Percentiles rank a stretch among this genome's conserved stretches.
phyloP scores from a whole-genome alignment of 2,113 vertebrate species.

The Cyprinus carpio region DNA sequence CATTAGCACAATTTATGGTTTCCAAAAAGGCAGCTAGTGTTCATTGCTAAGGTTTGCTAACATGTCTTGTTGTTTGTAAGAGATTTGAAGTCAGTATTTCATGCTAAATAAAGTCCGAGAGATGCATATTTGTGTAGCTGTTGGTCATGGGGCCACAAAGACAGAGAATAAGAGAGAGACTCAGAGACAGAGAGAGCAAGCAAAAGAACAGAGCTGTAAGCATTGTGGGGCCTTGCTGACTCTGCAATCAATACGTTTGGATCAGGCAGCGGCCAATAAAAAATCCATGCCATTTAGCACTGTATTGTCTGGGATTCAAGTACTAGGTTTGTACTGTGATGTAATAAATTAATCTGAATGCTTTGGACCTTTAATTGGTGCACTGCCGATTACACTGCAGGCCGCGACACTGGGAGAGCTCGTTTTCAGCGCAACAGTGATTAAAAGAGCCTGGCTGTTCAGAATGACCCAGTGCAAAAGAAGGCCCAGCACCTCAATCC shows the following conservation, averaged over 20 bases:
- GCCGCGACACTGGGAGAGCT: slow-evolving; percentile 9
- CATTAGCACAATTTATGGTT: neutral
- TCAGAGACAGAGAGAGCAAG: neutral
- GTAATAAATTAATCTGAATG: slow-evolving; percentile 53
- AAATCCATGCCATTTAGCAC: slow-evolving; percentile 52
- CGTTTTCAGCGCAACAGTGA: slow-evolving; percentile 12
- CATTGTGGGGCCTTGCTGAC: slow-evolving; percentile 25
- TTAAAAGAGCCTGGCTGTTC: slow-evolving; percentile 33
- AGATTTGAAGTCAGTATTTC: neutral
- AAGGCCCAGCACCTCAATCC: neutral
- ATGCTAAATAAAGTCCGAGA: neutral
- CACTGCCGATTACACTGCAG: slow-evolving; percentile 27
- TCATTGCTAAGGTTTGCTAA: neutral
- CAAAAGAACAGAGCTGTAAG: neutral
- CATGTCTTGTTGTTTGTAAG: neutral
- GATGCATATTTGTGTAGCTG: neutral
- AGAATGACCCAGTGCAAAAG: slow-evolving; percentile 11
- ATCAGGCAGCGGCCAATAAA: slow-evolving; percentile 45
- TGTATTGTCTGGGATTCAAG: slow-evolving; percentile 46
- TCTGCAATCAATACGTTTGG: slow-evolving; percentile 49
- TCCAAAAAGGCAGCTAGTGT: neutral
- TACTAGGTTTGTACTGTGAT: slow-evolving; percentile 42
- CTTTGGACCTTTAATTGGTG: slow-evolving; percentile 52
- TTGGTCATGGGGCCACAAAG: neutral
- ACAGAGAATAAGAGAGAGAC: neutral